These are phyloP conservation scores for Lasioglossum baleicum DNA, from an alignment of 1,140 invertebrate species.

Conservation along the genomic window DNA sequence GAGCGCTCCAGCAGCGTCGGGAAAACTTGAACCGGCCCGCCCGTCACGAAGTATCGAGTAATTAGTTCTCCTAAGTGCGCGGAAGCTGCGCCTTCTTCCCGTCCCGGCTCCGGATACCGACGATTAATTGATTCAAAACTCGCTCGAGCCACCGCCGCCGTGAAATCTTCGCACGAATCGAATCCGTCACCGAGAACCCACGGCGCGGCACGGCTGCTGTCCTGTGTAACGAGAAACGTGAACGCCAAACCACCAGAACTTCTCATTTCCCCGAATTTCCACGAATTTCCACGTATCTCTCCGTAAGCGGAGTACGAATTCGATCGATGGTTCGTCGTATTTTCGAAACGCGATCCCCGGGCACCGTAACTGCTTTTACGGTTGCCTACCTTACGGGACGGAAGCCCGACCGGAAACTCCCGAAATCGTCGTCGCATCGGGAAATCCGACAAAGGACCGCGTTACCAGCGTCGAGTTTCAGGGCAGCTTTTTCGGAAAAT, in stretches of 20 bases:
- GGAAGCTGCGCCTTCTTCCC: constrained; percentile 50
- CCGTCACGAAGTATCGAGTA: constrained; percentile 56
- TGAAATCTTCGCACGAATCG: not conserved
- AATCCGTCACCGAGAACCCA: too few relatives aligned
- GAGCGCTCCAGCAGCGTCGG: not conserved
- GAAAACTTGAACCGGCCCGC: constrained; percentile 49
- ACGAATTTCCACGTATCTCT: not conserved
- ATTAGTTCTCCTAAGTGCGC: constrained; percentile 51
- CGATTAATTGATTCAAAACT: constrained; percentile 55
- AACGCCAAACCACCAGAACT: too few relatives aligned
- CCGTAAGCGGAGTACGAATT: too few relatives aligned
- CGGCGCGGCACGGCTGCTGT: too few relatives aligned
- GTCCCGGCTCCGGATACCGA: constrained; percentile 20
- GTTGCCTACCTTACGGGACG: too few relatives aligned
- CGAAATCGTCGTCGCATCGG: too few relatives aligned
- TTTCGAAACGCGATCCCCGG: not conserved
- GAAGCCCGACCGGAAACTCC: too few relatives aligned
- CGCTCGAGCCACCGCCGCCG: not conserved
- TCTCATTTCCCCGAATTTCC: not conserved
- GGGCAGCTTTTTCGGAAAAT: too few relatives aligned
- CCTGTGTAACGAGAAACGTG: too few relatives aligned
- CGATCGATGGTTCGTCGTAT: not conserved
- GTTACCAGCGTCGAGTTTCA: too few relatives aligned
- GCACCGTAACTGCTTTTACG: not conserved
- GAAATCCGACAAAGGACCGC: too few relatives aligned